Percentiles rank a stretch among this genome's conserved stretches.
Evolutionary conservation across 2,113 vertebrate species (phyloP).

Genomic region (Pipra filicauda): DNA sequence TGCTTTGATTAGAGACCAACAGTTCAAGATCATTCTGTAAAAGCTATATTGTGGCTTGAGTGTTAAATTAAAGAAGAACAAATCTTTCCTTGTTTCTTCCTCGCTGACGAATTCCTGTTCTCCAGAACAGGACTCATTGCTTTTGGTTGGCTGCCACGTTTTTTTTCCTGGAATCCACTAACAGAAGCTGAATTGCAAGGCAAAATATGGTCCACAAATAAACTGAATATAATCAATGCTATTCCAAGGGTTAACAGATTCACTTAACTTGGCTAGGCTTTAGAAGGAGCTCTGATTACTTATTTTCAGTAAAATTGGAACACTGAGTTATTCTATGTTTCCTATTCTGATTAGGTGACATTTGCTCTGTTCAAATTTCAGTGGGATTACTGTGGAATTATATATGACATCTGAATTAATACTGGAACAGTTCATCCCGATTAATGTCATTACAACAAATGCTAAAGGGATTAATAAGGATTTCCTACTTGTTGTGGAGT

Average conservation of each 20-base stretch:
- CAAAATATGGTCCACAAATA: background rate
- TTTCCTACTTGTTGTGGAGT: constrained; percentile 59
- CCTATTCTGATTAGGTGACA: background rate
- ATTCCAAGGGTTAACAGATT: constrained; percentile 3
- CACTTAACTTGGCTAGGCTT: background rate
- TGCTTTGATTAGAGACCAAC: background rate
- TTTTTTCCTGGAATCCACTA: background rate
- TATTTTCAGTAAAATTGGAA: constrained; percentile 27
- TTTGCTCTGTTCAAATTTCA: constrained; percentile 38
- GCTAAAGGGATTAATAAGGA: constrained; percentile 69
- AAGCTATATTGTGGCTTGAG: background rate
- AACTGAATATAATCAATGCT: background rate
- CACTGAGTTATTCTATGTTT: background rate
- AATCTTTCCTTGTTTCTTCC: background rate
- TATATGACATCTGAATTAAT: constrained; percentile 58
- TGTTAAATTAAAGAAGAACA: background rate
- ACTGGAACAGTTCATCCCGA: constrained; percentile 45
- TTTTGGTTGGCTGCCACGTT: background rate
- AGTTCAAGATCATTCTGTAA: background rate
- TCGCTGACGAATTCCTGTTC: background rate
- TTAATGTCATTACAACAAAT: constrained; percentile 68
- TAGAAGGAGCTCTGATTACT: background rate
- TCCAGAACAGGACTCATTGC: background rate
- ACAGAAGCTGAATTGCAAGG: background rate
- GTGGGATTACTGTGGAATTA: constrained; percentile 44